phyloP scores from a whole-genome alignment of 2,113 vertebrate genomes.

The Mus pahari region DNA sequence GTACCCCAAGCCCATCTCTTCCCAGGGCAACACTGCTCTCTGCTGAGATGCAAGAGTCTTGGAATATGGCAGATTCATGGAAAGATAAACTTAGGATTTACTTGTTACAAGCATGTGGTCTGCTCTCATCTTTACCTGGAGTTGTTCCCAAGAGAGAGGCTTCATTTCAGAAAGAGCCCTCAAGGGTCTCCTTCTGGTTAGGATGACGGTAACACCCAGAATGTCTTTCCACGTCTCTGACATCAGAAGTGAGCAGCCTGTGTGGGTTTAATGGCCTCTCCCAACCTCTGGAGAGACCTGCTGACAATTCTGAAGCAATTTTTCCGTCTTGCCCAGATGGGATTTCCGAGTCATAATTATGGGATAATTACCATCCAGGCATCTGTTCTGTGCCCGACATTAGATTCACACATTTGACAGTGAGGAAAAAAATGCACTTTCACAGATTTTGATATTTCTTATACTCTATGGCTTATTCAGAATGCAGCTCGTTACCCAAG shows the following conservation, averaged over 20 bases:
- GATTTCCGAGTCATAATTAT: conserved; percentile 71
- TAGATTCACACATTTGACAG: neutral
- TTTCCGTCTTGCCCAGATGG: conserved; percentile 62
- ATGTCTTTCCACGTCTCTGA: neutral
- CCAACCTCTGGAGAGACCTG: conserved; percentile 12
- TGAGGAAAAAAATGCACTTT: neutral
- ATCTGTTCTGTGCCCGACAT: conserved; percentile 51
- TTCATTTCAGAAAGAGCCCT: conserved; percentile 29
- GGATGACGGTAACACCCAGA: neutral
- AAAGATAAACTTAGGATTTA: neutral
- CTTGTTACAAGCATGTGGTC: neutral
- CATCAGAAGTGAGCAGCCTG: neutral
- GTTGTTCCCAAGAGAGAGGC: neutral
- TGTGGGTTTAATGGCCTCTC: conserved; percentile 47
- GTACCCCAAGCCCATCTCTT: neutral
- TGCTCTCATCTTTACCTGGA: neutral
- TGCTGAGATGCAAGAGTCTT: neutral
- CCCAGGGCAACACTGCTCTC: neutral
- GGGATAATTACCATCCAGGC: conserved; percentile 60
- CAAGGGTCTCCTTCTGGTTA: neutral
- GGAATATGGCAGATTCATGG: neutral
- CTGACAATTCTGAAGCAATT: conserved; percentile 51
- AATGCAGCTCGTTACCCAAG: conserved; percentile 55
- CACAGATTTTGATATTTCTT: neutral
- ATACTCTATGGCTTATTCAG: neutral